A percentile compares a stretch with the other conserved stretches of the same genome.
phyloP scores from a whole-genome alignment of 2,113 vertebrate species.

The Saimiri boliviensis region DNA sequence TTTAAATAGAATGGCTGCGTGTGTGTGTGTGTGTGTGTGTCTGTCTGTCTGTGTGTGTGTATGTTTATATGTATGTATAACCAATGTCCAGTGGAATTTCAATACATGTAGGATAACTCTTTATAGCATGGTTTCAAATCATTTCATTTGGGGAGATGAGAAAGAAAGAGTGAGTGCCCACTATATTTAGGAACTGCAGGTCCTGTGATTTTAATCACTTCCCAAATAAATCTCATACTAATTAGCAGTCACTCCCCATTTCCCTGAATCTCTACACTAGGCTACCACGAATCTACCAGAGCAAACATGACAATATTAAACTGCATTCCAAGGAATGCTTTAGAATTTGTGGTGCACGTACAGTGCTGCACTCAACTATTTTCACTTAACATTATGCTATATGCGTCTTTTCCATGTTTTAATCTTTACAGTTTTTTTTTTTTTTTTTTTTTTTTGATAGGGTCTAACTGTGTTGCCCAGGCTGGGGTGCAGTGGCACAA shows the following conservation, averaged over 20 bases:
- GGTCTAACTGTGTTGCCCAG: too few species aligned
- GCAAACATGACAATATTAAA: not conserved
- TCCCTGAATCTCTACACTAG: not conserved
- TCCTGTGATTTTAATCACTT: not conserved
- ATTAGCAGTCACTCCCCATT: not conserved
- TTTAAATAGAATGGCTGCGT: not conserved
- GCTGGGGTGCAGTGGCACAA: too few species aligned
- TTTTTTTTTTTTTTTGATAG: too few species aligned
- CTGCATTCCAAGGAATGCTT: not conserved
- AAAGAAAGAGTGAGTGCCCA: not conserved
- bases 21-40: not conserved
- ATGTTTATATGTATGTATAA: not conserved
- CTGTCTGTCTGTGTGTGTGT: not conserved
- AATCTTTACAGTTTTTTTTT: not conserved
- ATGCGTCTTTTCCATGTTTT: not conserved
- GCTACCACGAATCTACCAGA: not conserved
- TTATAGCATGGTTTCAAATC: not conserved
- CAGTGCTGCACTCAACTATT: not conserved
- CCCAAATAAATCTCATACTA: not conserved
- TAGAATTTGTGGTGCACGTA: not conserved
- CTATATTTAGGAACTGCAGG: not conserved
- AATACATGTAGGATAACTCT: not conserved
- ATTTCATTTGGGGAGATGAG: not conserved
- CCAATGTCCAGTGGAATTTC: not conserved
- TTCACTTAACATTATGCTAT: not conserved